These are phyloP conservation scores for Pangasianodon hypophthalmus DNA, from an alignment of 2,113 vertebrate species.

Conservation along the genomic window DNA sequence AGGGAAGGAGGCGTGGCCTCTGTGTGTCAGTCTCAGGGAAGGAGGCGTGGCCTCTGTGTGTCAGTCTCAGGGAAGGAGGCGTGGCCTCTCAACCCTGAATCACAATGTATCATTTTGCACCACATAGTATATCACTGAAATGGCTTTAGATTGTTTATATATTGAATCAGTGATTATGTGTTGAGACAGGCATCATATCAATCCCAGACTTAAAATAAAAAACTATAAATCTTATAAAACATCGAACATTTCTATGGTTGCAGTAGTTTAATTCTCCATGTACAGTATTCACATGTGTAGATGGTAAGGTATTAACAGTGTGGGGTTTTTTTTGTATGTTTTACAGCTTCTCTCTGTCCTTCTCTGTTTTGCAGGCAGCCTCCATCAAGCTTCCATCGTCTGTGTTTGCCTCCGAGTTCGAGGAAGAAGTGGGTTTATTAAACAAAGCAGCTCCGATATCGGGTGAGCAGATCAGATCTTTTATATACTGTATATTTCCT, in stretches of 20 bases:
- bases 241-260: background rate
- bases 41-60: too few species aligned
- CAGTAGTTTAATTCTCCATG: background rate
- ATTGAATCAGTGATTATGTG: background rate
- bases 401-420: slow-evolving; percentile 96
- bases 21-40: too few species aligned
- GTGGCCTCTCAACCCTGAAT: background rate
- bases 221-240: background rate
- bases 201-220: background rate
- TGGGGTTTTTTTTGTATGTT: background rate
- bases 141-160: background rate
- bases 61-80: background rate
- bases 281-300: background rate
- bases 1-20: too few species aligned
- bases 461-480: slow-evolving; percentile 71
- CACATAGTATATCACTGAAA: background rate
- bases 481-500: background rate
- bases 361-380: slow-evolving; percentile 67
- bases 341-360: background rate
- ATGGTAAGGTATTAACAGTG: background rate
- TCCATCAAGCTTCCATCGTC: slow-evolving; percentile 92
- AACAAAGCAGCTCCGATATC: slow-evolving; percentile 97
- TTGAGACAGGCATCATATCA: background rate
- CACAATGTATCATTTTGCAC: background rate
- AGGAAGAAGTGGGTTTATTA: slow-evolving; percentile 92